phyloP scores from a whole-genome alignment of 2,888 invertebrate genomes.

The Adelphocoris suturalis region DNA sequence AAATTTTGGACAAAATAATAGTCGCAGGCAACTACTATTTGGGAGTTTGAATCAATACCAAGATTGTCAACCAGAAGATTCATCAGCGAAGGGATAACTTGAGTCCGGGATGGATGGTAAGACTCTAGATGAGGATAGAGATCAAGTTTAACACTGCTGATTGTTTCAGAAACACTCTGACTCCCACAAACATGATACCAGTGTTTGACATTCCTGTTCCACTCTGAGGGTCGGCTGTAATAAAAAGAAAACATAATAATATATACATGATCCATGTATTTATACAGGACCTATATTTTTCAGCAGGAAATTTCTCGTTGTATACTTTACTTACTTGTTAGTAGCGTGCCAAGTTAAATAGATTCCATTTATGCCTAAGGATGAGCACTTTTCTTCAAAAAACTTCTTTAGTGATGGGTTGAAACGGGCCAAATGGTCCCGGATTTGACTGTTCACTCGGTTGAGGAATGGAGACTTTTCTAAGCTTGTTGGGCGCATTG shows the following conservation, averaged over 20 bases:
- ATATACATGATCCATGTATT: background rate
- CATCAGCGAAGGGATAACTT: constrained; percentile 42
- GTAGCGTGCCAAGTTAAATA: constrained; percentile 62
- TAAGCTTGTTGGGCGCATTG: background rate
- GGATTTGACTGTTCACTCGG: constrained; percentile 40
- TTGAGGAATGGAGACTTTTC: constrained; percentile 58
- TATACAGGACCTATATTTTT: background rate
- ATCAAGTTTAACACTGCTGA: constrained; percentile 56
- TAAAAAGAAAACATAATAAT: background rate
- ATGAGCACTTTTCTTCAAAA: constrained; percentile 57
- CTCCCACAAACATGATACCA: constrained; percentile 61
- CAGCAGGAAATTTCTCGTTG: background rate
- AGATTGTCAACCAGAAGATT: constrained; percentile 40
- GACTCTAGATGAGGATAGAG: constrained; percentile 50
- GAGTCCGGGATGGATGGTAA: constrained; percentile 8
- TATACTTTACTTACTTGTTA: constrained; percentile 45
- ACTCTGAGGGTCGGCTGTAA: constrained; percentile 61
- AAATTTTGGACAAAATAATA: constrained; percentile 57
- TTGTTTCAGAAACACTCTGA: constrained; percentile 43
- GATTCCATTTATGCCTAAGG: constrained; percentile 55
- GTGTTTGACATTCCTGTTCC: constrained; percentile 59
- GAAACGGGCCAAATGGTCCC: constrained; percentile 6
- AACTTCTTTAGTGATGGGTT: constrained; percentile 44
- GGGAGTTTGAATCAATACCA: constrained; percentile 47
- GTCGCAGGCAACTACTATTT: constrained; percentile 56